Percentiles rank a stretch among this genome's conserved stretches.
phyloP scores from a whole-genome alignment of 2,888 invertebrate genomes.

The Limnephilus rhombicus region DNA sequence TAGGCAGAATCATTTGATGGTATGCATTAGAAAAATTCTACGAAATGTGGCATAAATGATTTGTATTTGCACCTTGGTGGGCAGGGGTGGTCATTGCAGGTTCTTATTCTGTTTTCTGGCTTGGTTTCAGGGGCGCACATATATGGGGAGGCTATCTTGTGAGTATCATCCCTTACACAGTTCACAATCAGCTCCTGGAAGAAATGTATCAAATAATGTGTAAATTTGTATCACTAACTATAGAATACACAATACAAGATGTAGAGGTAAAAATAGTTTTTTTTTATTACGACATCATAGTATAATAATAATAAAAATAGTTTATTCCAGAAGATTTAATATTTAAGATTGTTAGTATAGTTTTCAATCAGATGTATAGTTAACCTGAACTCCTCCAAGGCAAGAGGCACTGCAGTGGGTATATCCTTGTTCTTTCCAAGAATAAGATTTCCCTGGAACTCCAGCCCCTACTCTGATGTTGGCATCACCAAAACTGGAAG shows the following conservation, averaged over 20 bases:
- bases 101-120: constrained; percentile 91
- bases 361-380: neutral
- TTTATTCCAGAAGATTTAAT: too few species aligned
- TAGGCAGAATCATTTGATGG: neutral
- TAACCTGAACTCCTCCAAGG: constrained; percentile 86
- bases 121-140: constrained; percentile 92
- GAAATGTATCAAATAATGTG: neutral
- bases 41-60: neutral
- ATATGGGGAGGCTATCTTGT: constrained; percentile 91
- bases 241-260: neutral
- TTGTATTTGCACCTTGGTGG: constrained; percentile 84
- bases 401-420: constrained; percentile 97
- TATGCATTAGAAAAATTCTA: neutral
- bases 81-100: constrained; percentile 97
- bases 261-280: neutral
- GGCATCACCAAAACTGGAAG: constrained; percentile 70
- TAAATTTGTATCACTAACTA: neutral
- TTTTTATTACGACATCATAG: too few species aligned
- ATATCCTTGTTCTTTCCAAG: constrained; percentile 93
- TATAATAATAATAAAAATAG: too few species aligned
- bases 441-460: constrained; percentile 88
- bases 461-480: constrained; percentile 84
- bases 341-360: too few species aligned
- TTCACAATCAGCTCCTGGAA: constrained; percentile 91
- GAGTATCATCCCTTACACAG: constrained; percentile 91